Evolutionary conservation across 2,113 vertebrate species (phyloP).

Genomic region (Callipepla californica): DNA sequence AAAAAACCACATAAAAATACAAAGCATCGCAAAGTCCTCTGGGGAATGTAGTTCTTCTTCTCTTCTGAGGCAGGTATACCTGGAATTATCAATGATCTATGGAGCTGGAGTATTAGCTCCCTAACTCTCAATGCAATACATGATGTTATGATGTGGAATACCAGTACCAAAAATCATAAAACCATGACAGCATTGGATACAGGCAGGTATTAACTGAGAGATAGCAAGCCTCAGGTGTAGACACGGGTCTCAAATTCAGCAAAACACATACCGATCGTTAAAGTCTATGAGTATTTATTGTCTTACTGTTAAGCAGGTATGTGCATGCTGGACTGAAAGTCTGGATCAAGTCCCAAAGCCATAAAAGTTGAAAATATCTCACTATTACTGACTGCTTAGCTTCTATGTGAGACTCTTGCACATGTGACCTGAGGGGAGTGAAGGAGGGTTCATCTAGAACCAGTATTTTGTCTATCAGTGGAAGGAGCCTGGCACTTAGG

Average conservation of each 20-base stretch:
- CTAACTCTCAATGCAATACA: no score
- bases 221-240: not conserved
- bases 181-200: not conserved
- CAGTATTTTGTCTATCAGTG: not conserved
- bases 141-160: no score
- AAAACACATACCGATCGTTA: not conserved
- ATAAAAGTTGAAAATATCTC: conserved; percentile 13
- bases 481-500: not conserved
- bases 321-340: not conserved
- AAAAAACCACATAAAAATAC: no score
- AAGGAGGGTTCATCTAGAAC: not conserved
- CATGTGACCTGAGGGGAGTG: not conserved
- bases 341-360: not conserved
- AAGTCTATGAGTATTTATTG: not conserved
- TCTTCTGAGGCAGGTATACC: no score
- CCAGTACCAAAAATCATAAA: no score
- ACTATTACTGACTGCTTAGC: not conserved
- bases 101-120: no score
- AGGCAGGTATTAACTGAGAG: not conserved
- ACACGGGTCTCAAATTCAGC: not conserved
- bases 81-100: no score
- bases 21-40: no score
- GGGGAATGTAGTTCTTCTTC: no score
- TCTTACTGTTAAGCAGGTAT: not conserved
- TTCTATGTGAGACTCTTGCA: not conserved